phyloP scores from a whole-genome alignment of 2,888 invertebrate genomes.

The Rosalia funebris region DNA sequence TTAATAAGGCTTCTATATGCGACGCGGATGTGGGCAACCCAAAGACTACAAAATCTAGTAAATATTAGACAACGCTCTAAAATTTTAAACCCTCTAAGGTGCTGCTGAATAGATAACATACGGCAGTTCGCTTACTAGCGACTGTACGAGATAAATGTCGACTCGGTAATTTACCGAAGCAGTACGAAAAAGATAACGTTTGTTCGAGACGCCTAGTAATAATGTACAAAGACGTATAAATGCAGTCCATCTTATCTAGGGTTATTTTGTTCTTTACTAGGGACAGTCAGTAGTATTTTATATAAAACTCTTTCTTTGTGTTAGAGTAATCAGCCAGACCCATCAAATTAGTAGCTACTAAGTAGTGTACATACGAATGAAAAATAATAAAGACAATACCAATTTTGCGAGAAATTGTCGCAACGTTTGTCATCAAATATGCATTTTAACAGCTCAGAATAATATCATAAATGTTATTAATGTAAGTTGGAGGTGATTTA shows the following conservation, averaged over 20 bases:
- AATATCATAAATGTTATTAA: slow-evolving; percentile 21
- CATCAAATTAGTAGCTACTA: no score
- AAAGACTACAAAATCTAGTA: background rate
- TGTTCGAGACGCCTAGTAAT: background rate
- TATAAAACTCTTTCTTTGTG: background rate
- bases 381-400: slow-evolving; percentile 13
- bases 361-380: no score
- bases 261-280: background rate
- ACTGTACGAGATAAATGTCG: background rate
- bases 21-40: background rate
- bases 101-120: background rate
- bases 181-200: background rate
- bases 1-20: background rate
- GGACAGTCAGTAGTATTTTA: background rate
- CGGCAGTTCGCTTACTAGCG: no score
- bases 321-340: no score
- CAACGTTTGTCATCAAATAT: slow-evolving; percentile 18
- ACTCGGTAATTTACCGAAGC: background rate
- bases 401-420: background rate
- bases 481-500: slow-evolving; percentile 17
- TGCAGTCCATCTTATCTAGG: background rate
- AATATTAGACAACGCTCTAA: background rate
- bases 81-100: background rate
- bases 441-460: slow-evolving; percentile 11
- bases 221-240: background rate